phyloP scores from a whole-genome alignment of 2,888 invertebrate genomes.

The Oasisia sp. region DNA sequence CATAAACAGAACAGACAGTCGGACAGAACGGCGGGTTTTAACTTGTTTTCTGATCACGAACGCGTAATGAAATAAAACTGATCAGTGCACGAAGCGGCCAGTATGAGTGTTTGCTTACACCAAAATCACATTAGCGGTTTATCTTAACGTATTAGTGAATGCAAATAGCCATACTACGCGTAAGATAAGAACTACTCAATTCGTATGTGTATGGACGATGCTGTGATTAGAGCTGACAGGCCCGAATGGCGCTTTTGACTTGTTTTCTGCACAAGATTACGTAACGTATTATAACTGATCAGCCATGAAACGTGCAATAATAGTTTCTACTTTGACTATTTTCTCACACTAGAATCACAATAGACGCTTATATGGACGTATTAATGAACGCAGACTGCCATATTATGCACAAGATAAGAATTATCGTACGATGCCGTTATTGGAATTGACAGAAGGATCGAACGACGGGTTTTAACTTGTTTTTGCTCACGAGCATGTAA shows the following conservation, averaged over 20 bases:
- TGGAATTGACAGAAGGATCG: background rate
- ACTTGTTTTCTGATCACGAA: background rate
- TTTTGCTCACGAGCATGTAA: background rate
- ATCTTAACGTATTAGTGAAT: background rate
- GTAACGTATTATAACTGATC: background rate
- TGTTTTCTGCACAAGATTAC: background rate
- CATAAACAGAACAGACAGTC: background rate
- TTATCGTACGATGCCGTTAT: background rate
- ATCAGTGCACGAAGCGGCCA: background rate
- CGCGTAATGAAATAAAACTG: background rate
- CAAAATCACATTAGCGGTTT: background rate
- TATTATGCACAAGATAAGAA: background rate
- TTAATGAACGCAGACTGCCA: background rate
- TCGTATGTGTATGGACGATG: background rate
- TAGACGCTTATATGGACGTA: background rate
- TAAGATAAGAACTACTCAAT: background rate
- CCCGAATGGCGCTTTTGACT: background rate
- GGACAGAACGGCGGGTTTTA: background rate
- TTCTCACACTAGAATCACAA: background rate
- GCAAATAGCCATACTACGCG: background rate
- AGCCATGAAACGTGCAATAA: background rate
- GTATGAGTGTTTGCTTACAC: background rate
- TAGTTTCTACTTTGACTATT: background rate
- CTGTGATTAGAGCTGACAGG: background rate
- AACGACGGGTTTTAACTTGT: background rate